Conservation (phyloP, 2,797 vertebrate genomes). For the Gambusia yucatana region DNA sequence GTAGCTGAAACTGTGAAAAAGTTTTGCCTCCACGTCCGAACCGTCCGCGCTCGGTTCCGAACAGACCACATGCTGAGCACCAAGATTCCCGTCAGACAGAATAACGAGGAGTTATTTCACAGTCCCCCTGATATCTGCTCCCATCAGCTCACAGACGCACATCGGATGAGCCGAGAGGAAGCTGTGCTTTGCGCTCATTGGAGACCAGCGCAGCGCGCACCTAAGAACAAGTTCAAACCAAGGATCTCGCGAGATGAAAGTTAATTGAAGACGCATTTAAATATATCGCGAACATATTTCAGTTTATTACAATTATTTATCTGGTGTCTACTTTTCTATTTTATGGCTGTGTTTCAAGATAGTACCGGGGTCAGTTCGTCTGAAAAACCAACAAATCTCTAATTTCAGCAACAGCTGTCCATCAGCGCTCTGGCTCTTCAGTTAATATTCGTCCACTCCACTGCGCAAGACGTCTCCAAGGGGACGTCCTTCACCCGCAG, state of each 20-base stretch:
- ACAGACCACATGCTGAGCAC: constrained; percentile 36
- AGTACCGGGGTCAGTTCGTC: not conserved
- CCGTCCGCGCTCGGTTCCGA: constrained; percentile 40
- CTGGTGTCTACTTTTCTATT: not conserved
- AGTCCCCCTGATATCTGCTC: not conserved
- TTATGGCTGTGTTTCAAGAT: not conserved
- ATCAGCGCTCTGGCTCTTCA: not conserved
- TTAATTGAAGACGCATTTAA: not conserved
- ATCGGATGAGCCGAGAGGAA: not conserved
- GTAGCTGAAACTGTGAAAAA: constrained; percentile 27
- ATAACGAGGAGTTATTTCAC: not conserved
- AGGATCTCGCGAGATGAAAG: constrained; percentile 41
- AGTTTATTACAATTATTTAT: not conserved
- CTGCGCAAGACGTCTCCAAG: not conserved
- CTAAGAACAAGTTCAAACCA: not conserved
- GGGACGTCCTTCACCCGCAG: not conserved
- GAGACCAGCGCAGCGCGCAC: not conserved
- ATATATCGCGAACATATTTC: not conserved
- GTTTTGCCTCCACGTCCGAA: constrained; percentile 49
- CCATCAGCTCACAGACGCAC: not conserved
- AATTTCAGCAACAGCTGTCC: not conserved
- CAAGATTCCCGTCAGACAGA: constrained; percentile 47
- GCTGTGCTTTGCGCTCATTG: not conserved
- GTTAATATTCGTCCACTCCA: not conserved
- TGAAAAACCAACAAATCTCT: not conserved